Base-by-base conservation (phyloP, 1,140 invertebrate species). In the Diabrotica undecimpunctata region DNA sequence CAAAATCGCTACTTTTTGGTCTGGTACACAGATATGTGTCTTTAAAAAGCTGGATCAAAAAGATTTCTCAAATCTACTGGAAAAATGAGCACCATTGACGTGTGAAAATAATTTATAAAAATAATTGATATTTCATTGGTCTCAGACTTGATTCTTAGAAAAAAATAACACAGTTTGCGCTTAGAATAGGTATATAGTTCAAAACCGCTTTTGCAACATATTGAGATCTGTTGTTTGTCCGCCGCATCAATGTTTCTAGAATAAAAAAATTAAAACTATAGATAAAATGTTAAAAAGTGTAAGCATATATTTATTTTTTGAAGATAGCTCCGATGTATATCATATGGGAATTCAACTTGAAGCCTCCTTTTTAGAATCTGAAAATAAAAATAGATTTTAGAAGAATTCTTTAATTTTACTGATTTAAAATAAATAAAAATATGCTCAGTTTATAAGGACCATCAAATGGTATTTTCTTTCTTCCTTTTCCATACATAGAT, bases 281-380 rank as follows among this genome's bases (percentile, higher is more conserved):
- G 51, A 54, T 61, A 63, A 25, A 36, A 38, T 41, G 14, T 14
- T 50, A 13, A 50, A 70, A 66, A 66, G 65, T 64, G 54, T 67
- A 62, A 58, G 62, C 59, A 63, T 51, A 65, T 61, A 13, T 66
- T 41, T 38, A 68, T 41, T 60, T 70, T 59, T 62, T 60, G 54
- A 62, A 9, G 58, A 54, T 38, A 35, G 13, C 12, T 54, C 54
- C 35, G 10, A 3, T n/a, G 36, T n/a, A 62, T 37, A 14, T 13
- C n/a, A 51, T n/a, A 10, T 51, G 57, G n/a, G 14, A 58, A 78
- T 82, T 83, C 81, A 82, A 74, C 81, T 81, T 61, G 81, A 82
- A 70, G 81, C 67, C 58, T 74, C 81, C 62, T 83, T 83, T 72
- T 82, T 82, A 41, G 80, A 81, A 74, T 81, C 81, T 83, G 72